Conservation (phyloP, 2,888 invertebrate species). For the Pardosa pseudoannulata region DNA sequence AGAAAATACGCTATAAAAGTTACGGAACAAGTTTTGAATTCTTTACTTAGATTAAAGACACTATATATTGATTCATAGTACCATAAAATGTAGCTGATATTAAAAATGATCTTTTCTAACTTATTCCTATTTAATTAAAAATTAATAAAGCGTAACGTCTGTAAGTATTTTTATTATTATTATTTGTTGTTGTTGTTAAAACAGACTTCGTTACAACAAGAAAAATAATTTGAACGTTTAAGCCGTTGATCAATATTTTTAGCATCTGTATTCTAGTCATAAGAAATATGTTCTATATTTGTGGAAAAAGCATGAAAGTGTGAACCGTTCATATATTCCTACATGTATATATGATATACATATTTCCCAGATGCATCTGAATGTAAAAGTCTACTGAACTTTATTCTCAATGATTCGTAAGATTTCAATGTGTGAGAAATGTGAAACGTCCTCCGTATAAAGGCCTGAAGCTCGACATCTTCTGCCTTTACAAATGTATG, state of each 20-base stretch:
- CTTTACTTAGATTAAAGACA: too few relatives aligned
- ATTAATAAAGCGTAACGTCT: too few relatives aligned
- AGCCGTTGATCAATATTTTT: conserved; percentile 24
- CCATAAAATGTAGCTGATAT: too few relatives aligned
- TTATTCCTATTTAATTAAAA: too few relatives aligned
- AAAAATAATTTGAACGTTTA: not conserved
- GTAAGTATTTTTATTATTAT: too few relatives aligned
- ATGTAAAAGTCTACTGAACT: not conserved
- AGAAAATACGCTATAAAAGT: too few relatives aligned
- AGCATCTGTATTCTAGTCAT: conserved; percentile 30
- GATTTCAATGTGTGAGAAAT: not conserved
- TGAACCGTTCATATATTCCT: conserved; percentile 19
- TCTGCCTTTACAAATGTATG: too few relatives aligned
- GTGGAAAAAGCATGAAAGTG: conserved; percentile 22
- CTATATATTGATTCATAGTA: too few relatives aligned
- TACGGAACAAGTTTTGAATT: too few relatives aligned
- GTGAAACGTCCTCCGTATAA: not conserved
- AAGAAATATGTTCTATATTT: not conserved
- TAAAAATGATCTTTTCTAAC: too few relatives aligned
- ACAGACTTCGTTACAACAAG: not conserved
- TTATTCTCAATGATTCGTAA: not conserved
- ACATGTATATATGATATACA: conserved; percentile 12
- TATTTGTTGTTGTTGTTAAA: not conserved
- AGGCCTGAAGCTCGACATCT: not conserved
- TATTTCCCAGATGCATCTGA: not conserved